These are phyloP conservation scores for Grallaria varia DNA, from an alignment of 2,113 vertebrate species.

Conservation along the genomic window DNA sequence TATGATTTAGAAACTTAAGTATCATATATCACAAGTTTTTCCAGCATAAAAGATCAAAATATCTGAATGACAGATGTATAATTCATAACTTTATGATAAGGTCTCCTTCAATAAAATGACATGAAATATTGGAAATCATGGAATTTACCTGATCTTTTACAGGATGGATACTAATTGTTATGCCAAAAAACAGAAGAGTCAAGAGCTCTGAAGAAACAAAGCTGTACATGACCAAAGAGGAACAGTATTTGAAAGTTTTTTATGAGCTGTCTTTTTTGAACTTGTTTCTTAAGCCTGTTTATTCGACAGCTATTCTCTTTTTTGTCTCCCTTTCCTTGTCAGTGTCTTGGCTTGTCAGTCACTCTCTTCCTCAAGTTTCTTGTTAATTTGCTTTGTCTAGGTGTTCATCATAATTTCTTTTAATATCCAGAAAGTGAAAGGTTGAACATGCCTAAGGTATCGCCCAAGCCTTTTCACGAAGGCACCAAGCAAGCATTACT, in stretches of 20 bases:
- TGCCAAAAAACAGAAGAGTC: neutral
- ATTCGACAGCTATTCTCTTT: neutral
- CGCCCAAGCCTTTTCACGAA: neutral
- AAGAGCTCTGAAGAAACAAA: neutral
- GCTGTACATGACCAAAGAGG: neutral
- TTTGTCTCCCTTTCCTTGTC: neutral
- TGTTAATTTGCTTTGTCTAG: neutral
- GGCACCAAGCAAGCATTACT: neutral
- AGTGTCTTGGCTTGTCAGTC: neutral
- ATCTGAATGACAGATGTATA: neutral
- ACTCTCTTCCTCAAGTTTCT: neutral
- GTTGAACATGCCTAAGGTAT: neutral
- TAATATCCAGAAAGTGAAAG: neutral
- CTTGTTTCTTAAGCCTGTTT: neutral
- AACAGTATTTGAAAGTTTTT: neutral
- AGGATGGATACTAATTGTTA: neutral
- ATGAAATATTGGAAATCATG: neutral
- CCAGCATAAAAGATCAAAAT: neutral
- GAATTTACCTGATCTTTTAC: neutral
- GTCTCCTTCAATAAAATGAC: neutral
- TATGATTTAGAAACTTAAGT: neutral
- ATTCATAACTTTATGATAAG: neutral
- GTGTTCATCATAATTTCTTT: neutral
- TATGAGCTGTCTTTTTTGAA: neutral
- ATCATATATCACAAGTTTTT: fast-evolving